Conservation (phyloP, 2,113 vertebrate species). For the Sinocyclocheilus maitianheensis region DNA sequence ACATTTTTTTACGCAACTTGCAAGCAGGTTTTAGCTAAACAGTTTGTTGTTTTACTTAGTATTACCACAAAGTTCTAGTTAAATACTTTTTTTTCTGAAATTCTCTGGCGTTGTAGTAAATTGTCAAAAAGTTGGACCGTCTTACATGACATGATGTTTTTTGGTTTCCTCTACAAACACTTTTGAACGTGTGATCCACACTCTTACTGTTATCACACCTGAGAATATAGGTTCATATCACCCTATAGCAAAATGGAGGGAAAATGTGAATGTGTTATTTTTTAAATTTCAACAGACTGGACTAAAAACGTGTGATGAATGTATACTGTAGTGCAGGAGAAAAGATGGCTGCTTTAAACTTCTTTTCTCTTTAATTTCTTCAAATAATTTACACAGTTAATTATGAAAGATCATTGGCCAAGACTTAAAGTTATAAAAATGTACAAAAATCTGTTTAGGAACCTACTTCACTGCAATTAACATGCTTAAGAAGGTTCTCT, state of each 20-base stretch:
- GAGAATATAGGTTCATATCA: slow-evolving; percentile 13
- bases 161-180: neutral
- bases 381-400: too few relatives aligned
- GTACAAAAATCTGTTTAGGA: too few relatives aligned
- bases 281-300: neutral
- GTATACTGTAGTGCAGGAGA: neutral
- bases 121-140: neutral
- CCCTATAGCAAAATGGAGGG: neutral
- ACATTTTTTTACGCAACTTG: neutral
- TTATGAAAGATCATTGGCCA: too few relatives aligned
- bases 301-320: neutral
- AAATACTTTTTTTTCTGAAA: neutral
- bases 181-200: slow-evolving; percentile 21
- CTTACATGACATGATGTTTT: neutral
- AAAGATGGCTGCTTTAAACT: neutral
- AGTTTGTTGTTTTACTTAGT: neutral
- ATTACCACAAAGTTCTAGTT: neutral
- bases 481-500: too few relatives aligned
- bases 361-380: too few relatives aligned
- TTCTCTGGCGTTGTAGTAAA: neutral
- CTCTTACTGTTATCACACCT: slow-evolving; percentile 16
- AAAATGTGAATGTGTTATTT: slow-evolving; percentile 1
- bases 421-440: too few relatives aligned
- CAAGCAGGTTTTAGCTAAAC: slow-evolving; percentile 9
- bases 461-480: too few relatives aligned